These are phyloP conservation scores for Oryzias celebensis DNA, from an alignment of 2,113 vertebrate genomes.

Conservation along the genomic window DNA sequence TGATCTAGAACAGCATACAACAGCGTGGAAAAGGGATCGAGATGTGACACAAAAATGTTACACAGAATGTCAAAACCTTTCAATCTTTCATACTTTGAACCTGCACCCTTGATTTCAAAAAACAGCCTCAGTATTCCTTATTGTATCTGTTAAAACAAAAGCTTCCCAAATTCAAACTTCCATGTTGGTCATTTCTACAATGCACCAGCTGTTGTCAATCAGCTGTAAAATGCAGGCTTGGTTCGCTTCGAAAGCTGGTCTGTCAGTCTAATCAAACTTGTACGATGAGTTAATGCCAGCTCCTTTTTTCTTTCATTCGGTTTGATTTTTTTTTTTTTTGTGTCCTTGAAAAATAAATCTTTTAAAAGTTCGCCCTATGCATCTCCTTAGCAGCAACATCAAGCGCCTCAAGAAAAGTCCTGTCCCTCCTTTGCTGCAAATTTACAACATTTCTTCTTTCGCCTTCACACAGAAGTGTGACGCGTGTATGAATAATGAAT, in stretches of 20 bases:
- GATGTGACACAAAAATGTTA: no score
- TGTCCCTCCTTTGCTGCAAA: constrained; percentile 8
- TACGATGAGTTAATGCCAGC: background rate
- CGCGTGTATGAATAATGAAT: constrained; percentile 61
- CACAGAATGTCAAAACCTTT: no score
- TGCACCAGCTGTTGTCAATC: background rate
- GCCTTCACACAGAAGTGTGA: constrained; percentile 32
- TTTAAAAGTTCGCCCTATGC: background rate
- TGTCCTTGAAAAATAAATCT: constrained; percentile 14
- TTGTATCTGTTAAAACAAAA: no score
- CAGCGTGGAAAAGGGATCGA: no score
- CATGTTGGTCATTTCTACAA: background rate
- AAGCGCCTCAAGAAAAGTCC: constrained; percentile 19
- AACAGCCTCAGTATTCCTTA: no score
- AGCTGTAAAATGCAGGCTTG: background rate
- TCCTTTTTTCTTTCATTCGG: background rate
- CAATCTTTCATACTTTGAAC: no score
- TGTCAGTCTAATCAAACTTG: constrained; percentile 8
- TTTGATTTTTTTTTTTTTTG: constrained; percentile 2
- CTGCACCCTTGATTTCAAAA: no score
- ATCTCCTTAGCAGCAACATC: constrained; percentile 3
- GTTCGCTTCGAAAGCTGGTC: background rate
- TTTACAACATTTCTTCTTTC: constrained; percentile 23
- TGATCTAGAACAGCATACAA: no score
- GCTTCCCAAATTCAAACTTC: background rate